Evolutionary conservation across 2,113 vertebrate species (phyloP).

Genomic region (Hiodon alosoides): DNA sequence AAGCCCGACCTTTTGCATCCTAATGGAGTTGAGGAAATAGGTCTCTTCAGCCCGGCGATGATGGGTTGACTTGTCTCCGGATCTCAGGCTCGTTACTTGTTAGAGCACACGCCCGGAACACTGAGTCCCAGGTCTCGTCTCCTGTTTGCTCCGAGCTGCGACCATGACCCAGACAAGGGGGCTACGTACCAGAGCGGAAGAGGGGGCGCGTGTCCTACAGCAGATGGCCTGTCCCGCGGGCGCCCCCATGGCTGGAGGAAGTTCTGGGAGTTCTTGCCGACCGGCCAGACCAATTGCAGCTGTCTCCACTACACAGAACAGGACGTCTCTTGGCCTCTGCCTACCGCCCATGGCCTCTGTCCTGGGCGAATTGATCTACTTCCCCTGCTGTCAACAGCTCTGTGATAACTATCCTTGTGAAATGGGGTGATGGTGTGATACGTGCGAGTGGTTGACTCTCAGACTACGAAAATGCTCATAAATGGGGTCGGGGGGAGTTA

Average conservation of each 20-base stretch:
- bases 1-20: not conserved
- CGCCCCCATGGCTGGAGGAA: not conserved
- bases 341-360: not conserved
- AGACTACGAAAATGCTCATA: too few relatives aligned
- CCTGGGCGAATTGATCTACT: conserved; percentile 15
- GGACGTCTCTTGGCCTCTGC: not conserved
- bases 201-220: too few relatives aligned
- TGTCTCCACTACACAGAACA: conserved; percentile 9
- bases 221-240: not conserved
- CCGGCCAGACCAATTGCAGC: not conserved
- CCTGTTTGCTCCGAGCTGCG: conserved; percentile 5
- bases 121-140: not conserved
- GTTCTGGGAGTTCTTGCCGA: not conserved
- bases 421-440: not conserved
- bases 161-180: conserved; percentile 1
- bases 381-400: conserved; percentile 26
- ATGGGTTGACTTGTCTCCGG: not conserved
- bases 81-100: not conserved
- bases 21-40: not conserved
- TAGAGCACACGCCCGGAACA: not conserved
- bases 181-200: not conserved
- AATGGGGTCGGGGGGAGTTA: too few relatives aligned
- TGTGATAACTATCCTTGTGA: conserved; percentile 6
- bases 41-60: not conserved
- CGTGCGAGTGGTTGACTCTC: too few relatives aligned